These are phyloP conservation scores for Bradysia coprophila DNA, from an alignment of 1,140 invertebrate genomes.

Conservation along the genomic window DNA sequence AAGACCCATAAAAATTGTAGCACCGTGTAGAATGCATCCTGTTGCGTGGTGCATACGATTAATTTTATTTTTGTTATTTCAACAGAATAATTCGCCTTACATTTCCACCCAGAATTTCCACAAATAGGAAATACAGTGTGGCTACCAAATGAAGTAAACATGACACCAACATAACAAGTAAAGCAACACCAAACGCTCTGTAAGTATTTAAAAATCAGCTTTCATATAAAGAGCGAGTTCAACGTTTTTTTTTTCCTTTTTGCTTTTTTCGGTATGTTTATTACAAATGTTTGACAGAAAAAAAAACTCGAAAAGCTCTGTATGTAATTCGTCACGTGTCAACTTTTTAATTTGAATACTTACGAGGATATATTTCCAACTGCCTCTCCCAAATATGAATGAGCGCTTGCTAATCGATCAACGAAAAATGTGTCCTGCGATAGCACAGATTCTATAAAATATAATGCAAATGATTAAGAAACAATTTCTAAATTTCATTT, in stretches of 20 bases:
- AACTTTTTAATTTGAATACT: no score
- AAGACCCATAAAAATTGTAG: conserved; percentile 42
- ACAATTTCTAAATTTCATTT: no score
- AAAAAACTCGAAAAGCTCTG: no score
- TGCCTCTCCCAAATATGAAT: conserved; percentile 18
- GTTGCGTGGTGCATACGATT: conserved; percentile 6
- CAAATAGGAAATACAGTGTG: conserved; percentile 48
- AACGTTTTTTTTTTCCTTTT: no score
- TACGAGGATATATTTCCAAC: conserved; percentile 13
- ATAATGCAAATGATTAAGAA: no score
- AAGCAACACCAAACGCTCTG: conserved; percentile 33
- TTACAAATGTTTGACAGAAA: no score
- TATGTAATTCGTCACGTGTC: no score
- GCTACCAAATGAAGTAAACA: conserved; percentile 49
- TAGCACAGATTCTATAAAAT: no score
- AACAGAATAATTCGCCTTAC: not conserved
- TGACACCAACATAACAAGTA: conserved; percentile 39
- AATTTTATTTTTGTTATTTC: not conserved
- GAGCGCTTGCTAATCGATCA: conserved; percentile 15
- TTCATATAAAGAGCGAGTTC: no score
- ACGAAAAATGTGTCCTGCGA: conserved; percentile 2
- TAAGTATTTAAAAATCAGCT: not conserved
- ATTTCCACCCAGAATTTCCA: conserved; percentile 28
- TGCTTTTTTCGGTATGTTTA: no score
- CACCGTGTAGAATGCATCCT: conserved; percentile 21